A percentile compares a stretch with the other conserved stretches of the same genome.
Evolutionary conservation across 2,888 invertebrate genomes (phyloP).

Genomic region (Trachelus stipa): DNA sequence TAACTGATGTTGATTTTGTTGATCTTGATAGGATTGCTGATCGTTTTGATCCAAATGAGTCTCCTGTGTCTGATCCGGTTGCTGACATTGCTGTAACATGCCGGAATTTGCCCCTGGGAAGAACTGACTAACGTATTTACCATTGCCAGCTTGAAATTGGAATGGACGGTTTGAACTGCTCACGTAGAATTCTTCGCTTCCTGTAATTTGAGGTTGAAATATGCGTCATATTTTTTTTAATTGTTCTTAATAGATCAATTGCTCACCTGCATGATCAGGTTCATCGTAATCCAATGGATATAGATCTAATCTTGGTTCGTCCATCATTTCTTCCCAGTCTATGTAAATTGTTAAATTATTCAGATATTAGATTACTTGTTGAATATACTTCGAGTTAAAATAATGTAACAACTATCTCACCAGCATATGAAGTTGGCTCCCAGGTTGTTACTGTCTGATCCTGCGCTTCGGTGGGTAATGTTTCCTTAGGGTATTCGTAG

Average conservation of each 20-base stretch:
- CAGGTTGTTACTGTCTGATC: conserved; percentile 50
- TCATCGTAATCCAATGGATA: conserved; percentile 62
- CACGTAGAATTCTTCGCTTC: conserved; percentile 79
- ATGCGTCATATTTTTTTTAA: not conserved
- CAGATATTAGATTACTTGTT: not conserved
- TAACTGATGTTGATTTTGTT: conserved; percentile 61
- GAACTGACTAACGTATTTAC: conserved; percentile 75
- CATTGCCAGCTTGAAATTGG: conserved; percentile 68
- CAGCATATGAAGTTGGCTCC: conserved; percentile 60
- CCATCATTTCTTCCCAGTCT: conserved; percentile 65
- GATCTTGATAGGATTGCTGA: conserved; percentile 26
- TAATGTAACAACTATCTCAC: conserved; percentile 38
- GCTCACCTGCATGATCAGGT: conserved; percentile 53
- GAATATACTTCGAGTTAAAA: not conserved
- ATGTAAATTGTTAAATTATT: not conserved
- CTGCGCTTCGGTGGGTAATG: conserved; percentile 63
- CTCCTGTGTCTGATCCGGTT: conserved; percentile 52
- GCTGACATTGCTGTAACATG: conserved; percentile 43
- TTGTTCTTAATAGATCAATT: not conserved
- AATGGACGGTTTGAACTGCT: conserved; percentile 81
- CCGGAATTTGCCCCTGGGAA: conserved; percentile 72
- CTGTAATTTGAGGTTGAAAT: conserved; percentile 29
- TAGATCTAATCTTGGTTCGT: conserved; percentile 58
- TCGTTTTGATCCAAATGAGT: conserved; percentile 47
- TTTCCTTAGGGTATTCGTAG: conserved; percentile 85